These are phyloP conservation scores for Oncorhynchus gorbuscha DNA, from an alignment of 2,113 vertebrate genomes.

Conservation along the genomic window DNA sequence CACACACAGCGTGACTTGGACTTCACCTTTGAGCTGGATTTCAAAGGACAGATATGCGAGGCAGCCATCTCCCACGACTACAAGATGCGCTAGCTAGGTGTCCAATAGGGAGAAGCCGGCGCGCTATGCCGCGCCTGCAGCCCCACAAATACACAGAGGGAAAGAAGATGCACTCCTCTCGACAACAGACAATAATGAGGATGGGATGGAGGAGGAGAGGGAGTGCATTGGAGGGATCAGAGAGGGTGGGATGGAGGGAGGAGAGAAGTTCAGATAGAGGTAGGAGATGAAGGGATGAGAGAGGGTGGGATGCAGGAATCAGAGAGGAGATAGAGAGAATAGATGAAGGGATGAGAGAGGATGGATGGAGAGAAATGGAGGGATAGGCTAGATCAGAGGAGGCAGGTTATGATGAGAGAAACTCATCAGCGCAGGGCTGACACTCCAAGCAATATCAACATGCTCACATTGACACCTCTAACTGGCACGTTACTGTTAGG, in stretches of 20 bases:
- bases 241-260: no score
- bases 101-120: constrained; percentile 30
- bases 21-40: constrained; percentile 96
- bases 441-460: constrained; percentile 26
- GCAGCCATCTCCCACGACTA: constrained; percentile 94
- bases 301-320: constrained; percentile 2
- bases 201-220: background rate
- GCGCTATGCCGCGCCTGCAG: background rate
- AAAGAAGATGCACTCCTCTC: constrained; percentile 31
- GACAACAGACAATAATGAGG: constrained; percentile 13
- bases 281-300: background rate
- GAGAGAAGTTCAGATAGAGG: background rate
- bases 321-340: background rate
- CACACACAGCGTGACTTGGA: constrained; percentile 90
- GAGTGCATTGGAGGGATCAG: background rate
- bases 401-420: constrained; percentile 12
- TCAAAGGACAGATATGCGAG: constrained; percentile 97
- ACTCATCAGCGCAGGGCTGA: constrained; percentile 19
- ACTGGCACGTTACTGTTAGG: constrained; percentile 26
- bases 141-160: constrained; percentile 34
- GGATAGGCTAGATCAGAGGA: background rate
- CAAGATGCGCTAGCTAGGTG: constrained; percentile 88
- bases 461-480: constrained; percentile 20
- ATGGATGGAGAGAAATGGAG: background rate
- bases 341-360: background rate